Evolutionary conservation across 1,140 invertebrate species (phyloP), one percentile per base, ranked within the genome.

Genomic region (Aphidius gifuensis): DNA sequence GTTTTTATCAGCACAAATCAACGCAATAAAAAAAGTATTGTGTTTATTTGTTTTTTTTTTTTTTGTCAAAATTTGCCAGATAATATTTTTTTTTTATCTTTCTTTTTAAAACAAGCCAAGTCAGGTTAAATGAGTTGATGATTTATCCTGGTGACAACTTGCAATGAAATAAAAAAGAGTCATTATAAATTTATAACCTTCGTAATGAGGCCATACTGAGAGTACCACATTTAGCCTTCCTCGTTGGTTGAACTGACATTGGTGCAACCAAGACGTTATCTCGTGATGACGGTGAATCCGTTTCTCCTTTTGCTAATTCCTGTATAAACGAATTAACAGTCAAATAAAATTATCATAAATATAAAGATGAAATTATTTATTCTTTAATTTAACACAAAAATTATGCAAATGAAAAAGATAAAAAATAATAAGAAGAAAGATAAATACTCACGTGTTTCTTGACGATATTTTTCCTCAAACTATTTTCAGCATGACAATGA

Each of bases 161-260:
- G 23, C 23, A 32, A 32, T 32, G 23, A 32, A n/a, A 46, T 46
- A 21, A 53, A n/a, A 39, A 54, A 32, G 44, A 58, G 58, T 54
- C 21, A 70, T 81, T 84, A 85, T 75, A 84, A 83, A 75, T 85
- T 83, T 84, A 85, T 75, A 84, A 83, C 76, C 85, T 83, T 76
- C 85, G 80, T 53, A 87, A 71, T 42, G 84, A 82, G 63, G 85
- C 82, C 66, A 85, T 80, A 72, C 80, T 83, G 65, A 87, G 74
- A 21, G 85, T 85, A 58, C 82, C 82, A 64, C 83, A 78, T 81
- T 88, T 89, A 64, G 85, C 82, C 80, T 92, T 91, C 72, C 90
- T 85, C 58, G 86, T 90, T 61, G 90, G 90, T 77, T 91, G 90
- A 69, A 91, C 90, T 60, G 90, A 92, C 77, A 91, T 85, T 49